Base-by-base conservation (phyloP, 1,140 invertebrate species). In the Euwallacea similis region DNA sequence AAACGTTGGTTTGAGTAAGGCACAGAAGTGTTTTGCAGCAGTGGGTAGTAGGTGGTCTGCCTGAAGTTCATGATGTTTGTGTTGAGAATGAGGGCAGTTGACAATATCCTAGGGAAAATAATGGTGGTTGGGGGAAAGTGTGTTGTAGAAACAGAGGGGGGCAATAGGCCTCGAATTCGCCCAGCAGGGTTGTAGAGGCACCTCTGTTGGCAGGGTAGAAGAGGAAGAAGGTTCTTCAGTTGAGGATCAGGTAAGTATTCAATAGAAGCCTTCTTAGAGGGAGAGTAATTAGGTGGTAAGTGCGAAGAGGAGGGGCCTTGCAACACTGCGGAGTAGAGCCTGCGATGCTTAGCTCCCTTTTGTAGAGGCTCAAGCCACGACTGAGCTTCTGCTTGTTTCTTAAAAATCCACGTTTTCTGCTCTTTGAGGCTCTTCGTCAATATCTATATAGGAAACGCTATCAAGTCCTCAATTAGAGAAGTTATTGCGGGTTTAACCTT, bases 301-400 rank as follows among this genome's bases (percentile, higher is more conserved):
- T 50, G 9, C 15, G 11, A 7, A 33, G 42, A 13, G 60, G 67
- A 54, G 59, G 54, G 58, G 9, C 74, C 77, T 70, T 78, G 77
- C 16, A 78, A 47, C 9, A 78, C 77, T 8, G 76, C 77, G 3
- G 77, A 78, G 67, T 78, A 78, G 16, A 77, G 60, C 59, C 76
- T 65, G 21, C 63, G 70, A n/a, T 73, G 44, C 4, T 55, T 15
- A 2, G 4, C 21, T 62, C 42, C 6, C 46, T 6, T 50, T 56
- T 56, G 54, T 10, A 15, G n/a, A 2, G 54, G 11, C 8, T 56
- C 9, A 4, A 13, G 54, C n/a, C n/a, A 56, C 7, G 54, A 13
- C 21, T 33, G 21, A 33, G 4, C 4, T 56, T 9, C 16, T 8
- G 54, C 9, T 53, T 67, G 44, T 41, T 72, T 61, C 50, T 72